phyloP scores from a whole-genome alignment of 1,140 invertebrate species.

The Zaprionus tsacasi region DNA sequence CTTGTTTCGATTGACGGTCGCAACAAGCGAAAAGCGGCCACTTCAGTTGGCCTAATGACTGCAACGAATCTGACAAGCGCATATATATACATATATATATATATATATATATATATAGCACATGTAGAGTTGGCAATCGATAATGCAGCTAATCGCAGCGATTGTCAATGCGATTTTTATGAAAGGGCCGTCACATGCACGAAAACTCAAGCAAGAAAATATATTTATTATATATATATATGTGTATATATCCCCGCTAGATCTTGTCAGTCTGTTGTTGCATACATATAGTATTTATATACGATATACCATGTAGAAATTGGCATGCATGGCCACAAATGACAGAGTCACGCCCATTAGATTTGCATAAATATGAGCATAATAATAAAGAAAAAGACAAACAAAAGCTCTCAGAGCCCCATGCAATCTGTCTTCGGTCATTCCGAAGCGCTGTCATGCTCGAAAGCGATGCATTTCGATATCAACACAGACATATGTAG shows the following conservation, averaged over 20 bases:
- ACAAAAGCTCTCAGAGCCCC: constrained; percentile 1
- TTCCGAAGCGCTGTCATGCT: neutral
- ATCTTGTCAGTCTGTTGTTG: constrained; percentile 6
- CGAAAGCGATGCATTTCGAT: constrained; percentile 6
- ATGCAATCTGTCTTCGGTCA: constrained; percentile 1
- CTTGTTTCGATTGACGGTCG: constrained; percentile 53
- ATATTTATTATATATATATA: neutral
- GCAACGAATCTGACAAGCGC: constrained; percentile 70
- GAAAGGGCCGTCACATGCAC: constrained; percentile 59
- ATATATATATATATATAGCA: too few relatives aligned
- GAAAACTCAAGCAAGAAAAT: constrained; percentile 19
- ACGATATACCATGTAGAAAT: constrained; percentile 16
- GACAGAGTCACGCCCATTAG: constrained; percentile 63
- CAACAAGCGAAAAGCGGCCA: constrained; percentile 48
- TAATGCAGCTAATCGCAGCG: constrained; percentile 65
- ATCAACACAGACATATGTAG: neutral
- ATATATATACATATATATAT: too few relatives aligned
- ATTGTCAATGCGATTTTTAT: constrained; percentile 54
- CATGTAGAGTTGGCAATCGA: constrained; percentile 19
- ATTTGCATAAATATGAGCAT: constrained; percentile 64
- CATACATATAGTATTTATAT: constrained; percentile 12
- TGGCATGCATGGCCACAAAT: constrained; percentile 43
- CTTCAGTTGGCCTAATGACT: constrained; percentile 77
- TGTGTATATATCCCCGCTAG: constrained; percentile 14
- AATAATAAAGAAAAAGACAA: constrained; percentile 17